Evolutionary conservation across 2,113 vertebrate genomes (phyloP), one percentile per base, ranked within the genome.

Genomic region (Ochotona curzoniae): DNA sequence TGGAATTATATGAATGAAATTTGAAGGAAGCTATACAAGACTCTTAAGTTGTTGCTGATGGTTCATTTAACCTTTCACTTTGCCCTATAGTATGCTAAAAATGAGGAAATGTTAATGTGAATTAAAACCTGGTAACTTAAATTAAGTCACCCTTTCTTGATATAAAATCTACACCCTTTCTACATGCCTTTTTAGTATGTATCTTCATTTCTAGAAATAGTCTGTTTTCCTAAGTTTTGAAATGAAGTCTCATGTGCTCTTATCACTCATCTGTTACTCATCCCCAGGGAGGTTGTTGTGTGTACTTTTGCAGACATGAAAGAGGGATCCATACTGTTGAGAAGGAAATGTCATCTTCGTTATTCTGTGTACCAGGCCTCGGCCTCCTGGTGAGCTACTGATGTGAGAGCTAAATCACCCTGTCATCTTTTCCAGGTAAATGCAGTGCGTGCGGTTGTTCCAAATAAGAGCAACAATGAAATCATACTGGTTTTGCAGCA

Each of bases 381-480:
- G 85, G 21, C 51, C 96, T 30, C 17, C 28, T 74, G 18, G 21
- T 93, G 84, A 96, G 28, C 51, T 92, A 44, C 25, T 74, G 8
- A 5, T 82, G 47, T 57, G 92, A 54, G 1, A 32, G 20, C 83
- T 87, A 90, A 86, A 89, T 95, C 14, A 18, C 14, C 17, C 20
- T 78, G 1, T 93, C 61, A 35, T 87, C 32, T 93, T 86, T 90
- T 93, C 61, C 95, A 99, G 99, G 99, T 99, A 96, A 98, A 97
- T 28, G 99, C 99, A 0, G 99, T 99, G 49, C 98, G 99, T 44
- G 99, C 99, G 0, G 98, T 99, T 2, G 99, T 99, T 92, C 99
- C 99, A 92, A 99, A 99, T 98, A 98, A 99, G 95, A 99, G 99
- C 97, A 99, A 99, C 98, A 99, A 99, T 49, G 99, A 99, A 98